These are phyloP conservation scores for Pimpla rufipes DNA, from an alignment of 2,888 invertebrate species.

Conservation along the genomic window DNA sequence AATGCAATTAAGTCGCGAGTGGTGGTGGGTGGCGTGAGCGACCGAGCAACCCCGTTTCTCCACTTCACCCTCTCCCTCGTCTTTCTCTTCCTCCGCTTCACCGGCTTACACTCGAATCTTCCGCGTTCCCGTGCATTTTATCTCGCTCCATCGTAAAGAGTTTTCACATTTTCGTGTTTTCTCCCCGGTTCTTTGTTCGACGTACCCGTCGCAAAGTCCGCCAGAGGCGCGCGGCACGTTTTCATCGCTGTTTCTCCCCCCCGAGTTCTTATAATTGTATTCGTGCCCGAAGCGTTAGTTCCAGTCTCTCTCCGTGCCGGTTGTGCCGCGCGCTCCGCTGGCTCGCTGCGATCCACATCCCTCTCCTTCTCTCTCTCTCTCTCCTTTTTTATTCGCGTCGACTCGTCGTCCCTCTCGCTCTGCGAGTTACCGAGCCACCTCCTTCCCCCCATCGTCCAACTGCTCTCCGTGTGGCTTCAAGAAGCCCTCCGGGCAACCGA, in stretches of 20 bases:
- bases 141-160: slow-evolving; percentile 35
- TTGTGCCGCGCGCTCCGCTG: slow-evolving; percentile 18
- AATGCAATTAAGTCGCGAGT: slow-evolving; percentile 74
- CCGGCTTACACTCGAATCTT: slow-evolving; percentile 48
- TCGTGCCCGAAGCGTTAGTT: slow-evolving; percentile 59
- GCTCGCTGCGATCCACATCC: neutral
- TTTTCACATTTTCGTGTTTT: slow-evolving; percentile 60
- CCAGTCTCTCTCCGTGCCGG: slow-evolving; percentile 26
- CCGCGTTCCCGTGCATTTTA: slow-evolving; percentile 38
- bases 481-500: slow-evolving; percentile 11
- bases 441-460: neutral
- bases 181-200: slow-evolving; percentile 54
- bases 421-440: slow-evolving; percentile 14
- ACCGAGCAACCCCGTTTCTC: slow-evolving; percentile 37
- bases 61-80: slow-evolving; percentile 20
- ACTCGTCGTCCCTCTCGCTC: neutral
- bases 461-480: slow-evolving; percentile 29
- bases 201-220: slow-evolving; percentile 26
- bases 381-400: neutral
- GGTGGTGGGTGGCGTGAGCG: slow-evolving; percentile 30
- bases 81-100: slow-evolving; percentile 28
- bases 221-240: slow-evolving; percentile 40
- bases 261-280: slow-evolving; percentile 65
- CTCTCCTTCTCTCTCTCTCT: neutral
- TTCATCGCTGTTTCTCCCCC: slow-evolving; percentile 59